Evolutionary conservation across 2,888 invertebrate species (phyloP).

Genomic region (Erebia palarica): DNA sequence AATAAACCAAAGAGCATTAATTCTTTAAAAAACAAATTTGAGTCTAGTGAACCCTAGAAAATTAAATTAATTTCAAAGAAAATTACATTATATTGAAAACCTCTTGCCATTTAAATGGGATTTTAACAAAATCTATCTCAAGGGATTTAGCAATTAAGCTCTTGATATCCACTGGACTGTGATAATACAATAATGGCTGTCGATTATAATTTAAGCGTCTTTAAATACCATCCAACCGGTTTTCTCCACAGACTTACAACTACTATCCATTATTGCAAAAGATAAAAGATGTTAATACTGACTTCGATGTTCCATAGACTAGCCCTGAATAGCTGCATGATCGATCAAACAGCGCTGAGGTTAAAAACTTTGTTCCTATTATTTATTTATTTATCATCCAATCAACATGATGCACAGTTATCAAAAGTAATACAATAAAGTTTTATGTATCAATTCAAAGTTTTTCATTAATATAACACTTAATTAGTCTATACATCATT

Average conservation of each 20-base stretch:
- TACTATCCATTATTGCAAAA: no score
- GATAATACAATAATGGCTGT: constrained; percentile 1
- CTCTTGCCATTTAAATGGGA: background rate
- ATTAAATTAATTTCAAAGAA: background rate
- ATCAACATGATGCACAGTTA: no score
- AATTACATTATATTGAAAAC: background rate
- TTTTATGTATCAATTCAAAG: no score
- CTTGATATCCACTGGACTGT: background rate
- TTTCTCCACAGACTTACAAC: background rate
- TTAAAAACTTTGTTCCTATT: no score
- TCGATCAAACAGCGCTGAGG: no score
- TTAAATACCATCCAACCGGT: background rate
- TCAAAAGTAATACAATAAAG: no score
- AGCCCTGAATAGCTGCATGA: no score
- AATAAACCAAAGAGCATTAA: background rate
- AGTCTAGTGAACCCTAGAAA: background rate
- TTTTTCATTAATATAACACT: no score
- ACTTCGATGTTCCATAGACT: no score
- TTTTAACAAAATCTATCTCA: constrained; percentile 5
- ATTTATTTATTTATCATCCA: no score
- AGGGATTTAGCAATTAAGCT: background rate
- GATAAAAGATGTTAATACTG: no score
- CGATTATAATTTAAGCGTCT: background rate
- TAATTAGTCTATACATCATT: no score
- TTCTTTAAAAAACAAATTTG: background rate